Conservation (phyloP, 1,140 invertebrate genomes). For the Geopemphigus sp. region DNA sequence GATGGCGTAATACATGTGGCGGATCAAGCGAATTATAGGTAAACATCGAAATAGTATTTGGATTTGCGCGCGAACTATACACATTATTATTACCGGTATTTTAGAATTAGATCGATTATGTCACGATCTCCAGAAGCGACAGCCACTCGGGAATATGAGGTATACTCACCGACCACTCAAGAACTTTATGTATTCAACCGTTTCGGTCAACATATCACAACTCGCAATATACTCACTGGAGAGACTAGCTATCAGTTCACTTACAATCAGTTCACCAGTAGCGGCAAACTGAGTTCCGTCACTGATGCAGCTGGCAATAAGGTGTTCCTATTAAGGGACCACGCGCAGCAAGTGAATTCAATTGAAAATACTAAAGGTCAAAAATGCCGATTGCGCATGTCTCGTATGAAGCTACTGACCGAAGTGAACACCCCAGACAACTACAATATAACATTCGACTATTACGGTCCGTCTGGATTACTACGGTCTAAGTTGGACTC, state of each 20-base stretch:
- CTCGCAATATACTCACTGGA: constrained; percentile 88
- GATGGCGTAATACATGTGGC: constrained; percentile 92
- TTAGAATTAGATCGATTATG: constrained; percentile 83
- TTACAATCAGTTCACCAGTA: constrained; percentile 94
- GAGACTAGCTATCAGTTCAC: constrained; percentile 89
- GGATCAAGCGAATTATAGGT: constrained; percentile 82
- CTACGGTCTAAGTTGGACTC: constrained; percentile 85
- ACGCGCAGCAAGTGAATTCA: constrained; percentile 83
- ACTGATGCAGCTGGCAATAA: constrained; percentile 93
- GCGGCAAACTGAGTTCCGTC: constrained; percentile 88
- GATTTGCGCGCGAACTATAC: not conserved
- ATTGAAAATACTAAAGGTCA: constrained; percentile 93
- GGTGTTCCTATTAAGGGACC: constrained; percentile 83
- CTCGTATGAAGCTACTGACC: constrained; percentile 82
- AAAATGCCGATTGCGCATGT: constrained; percentile 85
- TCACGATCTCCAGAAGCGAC: constrained; percentile 86
- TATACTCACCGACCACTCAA: constrained; percentile 91
- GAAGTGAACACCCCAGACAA: constrained; percentile 86
- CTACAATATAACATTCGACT: constrained; percentile 89
- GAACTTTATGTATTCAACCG: constrained; percentile 95
- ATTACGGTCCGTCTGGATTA: constrained; percentile 83
- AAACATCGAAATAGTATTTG: not conserved
- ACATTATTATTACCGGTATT: not conserved
- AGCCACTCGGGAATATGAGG: constrained; percentile 82
- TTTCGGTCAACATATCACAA: constrained; percentile 90